Conservation (phyloP, 2,113 vertebrate genomes). For the Phainopepla nitens region DNA sequence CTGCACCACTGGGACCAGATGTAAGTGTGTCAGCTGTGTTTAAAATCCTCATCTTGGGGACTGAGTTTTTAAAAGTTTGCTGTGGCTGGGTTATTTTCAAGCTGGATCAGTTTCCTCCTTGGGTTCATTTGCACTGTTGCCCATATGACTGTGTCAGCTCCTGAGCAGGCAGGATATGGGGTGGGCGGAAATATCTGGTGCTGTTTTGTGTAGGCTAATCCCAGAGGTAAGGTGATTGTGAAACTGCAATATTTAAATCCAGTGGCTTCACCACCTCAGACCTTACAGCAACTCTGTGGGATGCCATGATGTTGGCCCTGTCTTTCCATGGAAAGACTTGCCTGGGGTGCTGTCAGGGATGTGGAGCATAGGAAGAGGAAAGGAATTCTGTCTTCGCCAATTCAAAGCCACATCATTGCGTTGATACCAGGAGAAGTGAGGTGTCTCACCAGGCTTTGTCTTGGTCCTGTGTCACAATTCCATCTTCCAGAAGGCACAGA, state of each 20-base stretch:
- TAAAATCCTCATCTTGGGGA: background rate
- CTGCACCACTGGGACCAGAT: fast-evolving
- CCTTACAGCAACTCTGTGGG: background rate
- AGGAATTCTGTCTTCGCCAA: background rate
- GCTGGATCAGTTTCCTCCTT: fast-evolving
- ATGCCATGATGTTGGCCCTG: background rate
- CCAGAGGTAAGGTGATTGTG: background rate
- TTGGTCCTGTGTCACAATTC: background rate
- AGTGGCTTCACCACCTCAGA: background rate
- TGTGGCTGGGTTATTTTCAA: background rate
- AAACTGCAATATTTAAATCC: background rate
- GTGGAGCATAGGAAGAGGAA: background rate
- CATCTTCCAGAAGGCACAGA: background rate
- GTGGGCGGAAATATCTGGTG: background rate
- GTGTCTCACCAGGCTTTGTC: background rate
- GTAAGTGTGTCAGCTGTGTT: background rate
- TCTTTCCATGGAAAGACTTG: background rate
- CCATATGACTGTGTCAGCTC: background rate
- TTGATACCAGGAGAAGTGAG: background rate
- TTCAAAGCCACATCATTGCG: background rate
- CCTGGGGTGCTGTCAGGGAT: background rate
- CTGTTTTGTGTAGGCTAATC: background rate
- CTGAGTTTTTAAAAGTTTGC: background rate
- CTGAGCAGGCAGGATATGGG: background rate
- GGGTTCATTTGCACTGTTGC: background rate